Evolutionary conservation across 2,888 invertebrate genomes (phyloP).

Genomic region (Ptilodon capucinus): DNA sequence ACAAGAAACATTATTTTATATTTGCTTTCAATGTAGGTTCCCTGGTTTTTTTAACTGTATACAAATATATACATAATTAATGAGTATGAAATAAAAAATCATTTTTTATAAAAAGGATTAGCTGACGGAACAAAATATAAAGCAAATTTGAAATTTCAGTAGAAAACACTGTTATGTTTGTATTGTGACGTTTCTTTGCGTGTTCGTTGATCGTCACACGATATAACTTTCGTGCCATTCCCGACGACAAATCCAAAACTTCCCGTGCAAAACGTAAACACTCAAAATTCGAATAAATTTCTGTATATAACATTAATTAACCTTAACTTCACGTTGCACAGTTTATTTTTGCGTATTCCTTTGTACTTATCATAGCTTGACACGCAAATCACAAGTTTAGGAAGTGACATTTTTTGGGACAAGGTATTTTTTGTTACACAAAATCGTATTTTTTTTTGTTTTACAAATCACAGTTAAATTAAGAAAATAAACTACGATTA

Average conservation of each 20-base stretch:
- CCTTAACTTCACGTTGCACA: slow-evolving; percentile 7
- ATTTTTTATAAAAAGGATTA: no score
- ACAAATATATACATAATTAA: no score
- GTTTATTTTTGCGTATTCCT: slow-evolving; percentile 6
- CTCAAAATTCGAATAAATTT: slow-evolving; percentile 12
- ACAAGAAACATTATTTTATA: no score
- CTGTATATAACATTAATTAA: slow-evolving; percentile 16
- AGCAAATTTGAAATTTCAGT: neutral
- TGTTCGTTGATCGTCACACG: slow-evolving; percentile 8
- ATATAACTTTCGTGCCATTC: slow-evolving; percentile 5
- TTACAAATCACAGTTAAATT: no score
- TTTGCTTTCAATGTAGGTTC: no score
- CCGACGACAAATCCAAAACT: slow-evolving; percentile 12
- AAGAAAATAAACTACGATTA: no score
- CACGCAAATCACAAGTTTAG: slow-evolving; percentile 49
- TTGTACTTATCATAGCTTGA: slow-evolving; percentile 20
- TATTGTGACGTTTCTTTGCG: slow-evolving; percentile 5
- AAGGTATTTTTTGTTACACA: slow-evolving; percentile 19
- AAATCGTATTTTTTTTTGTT: no score
- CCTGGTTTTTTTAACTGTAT: no score
- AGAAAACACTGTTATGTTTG: neutral
- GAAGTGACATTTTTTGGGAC: slow-evolving; percentile 20
- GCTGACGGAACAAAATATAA: no score
- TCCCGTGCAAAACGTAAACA: slow-evolving; percentile 10
- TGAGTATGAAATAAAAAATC: no score